These are phyloP conservation scores for Hyaena hyaena DNA, from an alignment of 2,113 vertebrate genomes.

Conservation along the genomic window DNA sequence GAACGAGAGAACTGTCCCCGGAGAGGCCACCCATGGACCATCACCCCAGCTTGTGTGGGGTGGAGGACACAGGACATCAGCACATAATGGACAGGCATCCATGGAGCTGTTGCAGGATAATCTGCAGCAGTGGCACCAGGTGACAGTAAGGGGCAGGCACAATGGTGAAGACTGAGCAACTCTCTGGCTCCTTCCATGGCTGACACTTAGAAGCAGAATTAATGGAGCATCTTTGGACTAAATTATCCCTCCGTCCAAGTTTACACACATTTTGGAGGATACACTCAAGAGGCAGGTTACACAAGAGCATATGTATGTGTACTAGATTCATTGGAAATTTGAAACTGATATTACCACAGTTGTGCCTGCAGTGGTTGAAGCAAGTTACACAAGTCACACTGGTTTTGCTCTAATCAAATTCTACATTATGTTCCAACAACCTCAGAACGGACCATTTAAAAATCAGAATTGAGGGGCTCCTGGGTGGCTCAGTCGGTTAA, in stretches of 20 bases:
- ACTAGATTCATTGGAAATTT: not conserved
- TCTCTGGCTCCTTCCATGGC: not conserved
- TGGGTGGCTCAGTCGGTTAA: no score
- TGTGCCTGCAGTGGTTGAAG: not conserved
- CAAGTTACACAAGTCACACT: not conserved
- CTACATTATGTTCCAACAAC: not conserved
- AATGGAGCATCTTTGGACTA: not conserved
- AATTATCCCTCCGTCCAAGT: no score
- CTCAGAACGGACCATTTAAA: not conserved
- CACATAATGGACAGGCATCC: accelerated
- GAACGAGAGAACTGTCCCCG: not conserved
- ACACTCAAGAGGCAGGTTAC: not conserved
- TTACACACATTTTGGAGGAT: not conserved
- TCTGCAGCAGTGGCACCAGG: not conserved
- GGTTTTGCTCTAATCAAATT: not conserved
- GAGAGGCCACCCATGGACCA: not conserved
- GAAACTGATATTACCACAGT: not conserved
- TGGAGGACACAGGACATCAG: not conserved
- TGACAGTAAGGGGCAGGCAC: no score
- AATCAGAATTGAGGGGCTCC: not conserved
- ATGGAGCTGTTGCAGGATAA: not conserved
- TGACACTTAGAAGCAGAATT: not conserved
- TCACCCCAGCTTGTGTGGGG: not conserved
- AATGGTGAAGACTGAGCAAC: accelerated
- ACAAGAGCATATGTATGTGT: accelerated